Evolutionary conservation across 1,140 invertebrate genomes (phyloP).

Genomic region (Mactra quadrangularis): DNA sequence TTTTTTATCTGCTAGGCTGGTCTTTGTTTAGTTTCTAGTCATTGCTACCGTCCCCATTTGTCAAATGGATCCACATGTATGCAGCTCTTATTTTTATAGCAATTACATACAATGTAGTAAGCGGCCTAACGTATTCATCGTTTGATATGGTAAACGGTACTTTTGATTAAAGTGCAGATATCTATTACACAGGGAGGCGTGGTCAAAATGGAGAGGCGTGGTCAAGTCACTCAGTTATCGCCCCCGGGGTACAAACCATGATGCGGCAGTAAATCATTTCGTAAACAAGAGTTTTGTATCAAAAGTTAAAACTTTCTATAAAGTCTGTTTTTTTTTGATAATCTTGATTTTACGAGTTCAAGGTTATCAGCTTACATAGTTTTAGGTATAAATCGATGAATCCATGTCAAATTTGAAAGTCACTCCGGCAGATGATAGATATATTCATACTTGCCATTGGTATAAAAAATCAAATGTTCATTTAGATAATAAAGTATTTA

Average conservation of each 20-base stretch:
- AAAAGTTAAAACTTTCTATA: conserved; percentile 15
- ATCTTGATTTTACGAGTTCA: conserved; percentile 11
- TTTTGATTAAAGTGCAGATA: too few species aligned
- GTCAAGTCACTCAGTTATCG: not conserved
- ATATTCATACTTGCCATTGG: too few species aligned
- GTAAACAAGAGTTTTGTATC: not conserved
- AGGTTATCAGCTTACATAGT: conserved; percentile 18
- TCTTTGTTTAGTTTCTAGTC: too few species aligned
- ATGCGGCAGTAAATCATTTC: conserved; percentile 21
- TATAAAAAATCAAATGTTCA: too few species aligned
- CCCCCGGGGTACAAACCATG: conserved; percentile 16
- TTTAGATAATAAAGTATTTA: too few species aligned
- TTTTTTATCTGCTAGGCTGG: too few species aligned
- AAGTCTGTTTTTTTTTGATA: not conserved
- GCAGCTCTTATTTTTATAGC: too few species aligned
- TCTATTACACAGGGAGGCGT: not conserved
- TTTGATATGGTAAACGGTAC: too few species aligned
- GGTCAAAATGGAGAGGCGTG: not conserved
- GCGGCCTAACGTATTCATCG: too few species aligned
- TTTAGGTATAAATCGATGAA: conserved; percentile 29
- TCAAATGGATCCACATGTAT: too few species aligned
- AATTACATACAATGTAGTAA: too few species aligned
- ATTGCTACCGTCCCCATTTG: too few species aligned
- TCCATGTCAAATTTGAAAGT: conserved; percentile 11
- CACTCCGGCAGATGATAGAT: not conserved